Evolutionary conservation across 2,797 vertebrate genomes (phyloP).

Genomic region (Choloepus didactylus): DNA sequence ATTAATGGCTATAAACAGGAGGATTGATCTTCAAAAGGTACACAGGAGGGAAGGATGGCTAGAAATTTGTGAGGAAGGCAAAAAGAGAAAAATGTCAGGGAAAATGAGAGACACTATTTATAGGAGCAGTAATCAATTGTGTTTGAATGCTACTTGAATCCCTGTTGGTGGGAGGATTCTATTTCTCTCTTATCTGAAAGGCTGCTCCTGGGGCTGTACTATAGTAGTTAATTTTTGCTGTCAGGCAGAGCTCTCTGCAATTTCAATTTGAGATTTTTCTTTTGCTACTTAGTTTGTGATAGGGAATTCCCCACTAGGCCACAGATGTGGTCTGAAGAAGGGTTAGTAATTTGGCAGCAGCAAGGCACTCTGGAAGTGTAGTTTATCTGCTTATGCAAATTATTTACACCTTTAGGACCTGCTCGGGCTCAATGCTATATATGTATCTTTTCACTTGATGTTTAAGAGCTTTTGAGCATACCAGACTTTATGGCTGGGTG

Average conservation of each 20-base stretch:
- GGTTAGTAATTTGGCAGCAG: constrained; percentile 50
- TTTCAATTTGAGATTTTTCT: constrained; percentile 8
- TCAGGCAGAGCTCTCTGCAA: constrained; percentile 42
- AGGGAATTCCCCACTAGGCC: constrained; percentile 52
- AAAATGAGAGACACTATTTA: background rate
- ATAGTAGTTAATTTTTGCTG: constrained; percentile 30
- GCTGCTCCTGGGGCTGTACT: background rate
- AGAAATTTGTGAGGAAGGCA: background rate
- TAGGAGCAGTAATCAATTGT: background rate
- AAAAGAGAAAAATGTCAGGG: constrained; percentile 21
- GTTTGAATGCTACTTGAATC: constrained; percentile 14
- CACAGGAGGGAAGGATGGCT: background rate
- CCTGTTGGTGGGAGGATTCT: constrained; percentile 42
- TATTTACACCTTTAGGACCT: constrained; percentile 37
- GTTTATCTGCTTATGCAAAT: constrained; percentile 59
- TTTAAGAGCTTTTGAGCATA: constrained; percentile 37
- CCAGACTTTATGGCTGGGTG: background rate
- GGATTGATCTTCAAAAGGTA: background rate
- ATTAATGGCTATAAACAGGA: background rate
- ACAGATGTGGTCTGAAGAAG: constrained; percentile 59
- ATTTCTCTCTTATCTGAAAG: constrained; percentile 64
- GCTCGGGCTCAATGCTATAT: background rate
- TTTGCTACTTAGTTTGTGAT: constrained; percentile 45
- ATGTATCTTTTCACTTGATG: constrained; percentile 44
- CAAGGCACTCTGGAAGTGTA: constrained; percentile 24